Conservation (phyloP, 2,113 vertebrate genomes). For the Natator depressus region DNA sequence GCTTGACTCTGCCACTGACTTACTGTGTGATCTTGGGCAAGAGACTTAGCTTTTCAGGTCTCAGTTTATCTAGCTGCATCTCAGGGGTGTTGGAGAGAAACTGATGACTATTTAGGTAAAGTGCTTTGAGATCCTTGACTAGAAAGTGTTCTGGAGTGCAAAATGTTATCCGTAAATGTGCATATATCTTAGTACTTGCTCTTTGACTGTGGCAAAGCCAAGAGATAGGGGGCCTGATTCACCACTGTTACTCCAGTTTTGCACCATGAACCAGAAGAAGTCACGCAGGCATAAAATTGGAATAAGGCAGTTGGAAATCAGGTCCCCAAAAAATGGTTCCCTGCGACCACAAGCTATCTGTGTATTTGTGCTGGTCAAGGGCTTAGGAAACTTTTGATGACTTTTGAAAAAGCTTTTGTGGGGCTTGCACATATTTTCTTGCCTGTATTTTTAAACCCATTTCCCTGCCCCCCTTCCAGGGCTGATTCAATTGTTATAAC, state of each 20-base stretch:
- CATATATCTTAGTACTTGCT: accelerated
- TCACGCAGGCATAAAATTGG: not conserved
- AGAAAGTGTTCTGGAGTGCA: not conserved
- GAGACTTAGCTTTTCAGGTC: not conserved
- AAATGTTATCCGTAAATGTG: not conserved
- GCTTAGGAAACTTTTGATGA: not conserved
- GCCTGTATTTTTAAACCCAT: not conserved
- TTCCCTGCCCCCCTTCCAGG: not conserved
- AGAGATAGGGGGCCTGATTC: not conserved
- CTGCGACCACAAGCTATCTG: not conserved
- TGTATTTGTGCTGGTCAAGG: not conserved
- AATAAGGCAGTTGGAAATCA: not conserved
- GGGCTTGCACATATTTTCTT: not conserved
- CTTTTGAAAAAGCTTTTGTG: not conserved
- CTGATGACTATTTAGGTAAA: not conserved
- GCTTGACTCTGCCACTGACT: not conserved
- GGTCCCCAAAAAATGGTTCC: not conserved
- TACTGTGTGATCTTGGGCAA: not conserved
- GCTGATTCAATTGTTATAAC: not conserved
- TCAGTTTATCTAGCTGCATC: too few species aligned
- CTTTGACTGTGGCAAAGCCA: not conserved
- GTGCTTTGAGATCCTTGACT: not conserved
- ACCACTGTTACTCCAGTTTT: not conserved
- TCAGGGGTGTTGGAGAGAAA: not conserved
- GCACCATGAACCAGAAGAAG: not conserved